Conservation (phyloP, 2,888 invertebrate species). For the Hydroisotoma schaefferi region DNA sequence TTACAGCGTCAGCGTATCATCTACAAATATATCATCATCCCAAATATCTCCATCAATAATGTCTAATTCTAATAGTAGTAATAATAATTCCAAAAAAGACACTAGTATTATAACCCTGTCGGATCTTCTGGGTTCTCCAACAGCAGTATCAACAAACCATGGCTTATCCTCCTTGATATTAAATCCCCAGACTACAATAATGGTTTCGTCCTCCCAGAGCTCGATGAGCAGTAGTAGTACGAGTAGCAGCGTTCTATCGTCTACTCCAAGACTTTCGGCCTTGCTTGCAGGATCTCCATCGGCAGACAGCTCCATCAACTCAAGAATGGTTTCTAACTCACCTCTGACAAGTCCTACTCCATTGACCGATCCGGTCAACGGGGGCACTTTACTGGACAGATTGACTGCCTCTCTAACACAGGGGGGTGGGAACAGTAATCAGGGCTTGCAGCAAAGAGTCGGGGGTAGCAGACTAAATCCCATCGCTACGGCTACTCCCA, state of each 20-base stretch:
- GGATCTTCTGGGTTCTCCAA: conserved; percentile 44
- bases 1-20: conserved; percentile 3
- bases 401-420: conserved; percentile 39
- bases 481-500: conserved; percentile 45
- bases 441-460: conserved; percentile 25
- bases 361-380: conserved; percentile 24
- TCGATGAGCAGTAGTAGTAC: conserved; percentile 19
- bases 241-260: conserved; percentile 46
- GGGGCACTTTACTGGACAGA: conserved; percentile 44
- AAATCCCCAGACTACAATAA: conserved; percentile 11
- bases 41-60: conserved; percentile 20
- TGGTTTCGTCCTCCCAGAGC: conserved; percentile 10
- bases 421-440: not conserved
- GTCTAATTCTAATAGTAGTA: not conserved
- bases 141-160: conserved; percentile 26
- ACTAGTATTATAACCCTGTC: conserved; percentile 39
- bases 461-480: conserved; percentile 39
- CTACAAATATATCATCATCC: conserved; percentile 15
- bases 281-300: conserved; percentile 61
- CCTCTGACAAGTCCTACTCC: conserved; percentile 16
- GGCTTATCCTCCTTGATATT: conserved; percentile 23
- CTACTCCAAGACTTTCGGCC: conserved; percentile 61
- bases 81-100: conserved; percentile 24
- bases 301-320: conserved; percentile 56
- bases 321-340: not conserved